Evolutionary conservation across 2,797 vertebrate species (phyloP).

Genomic region (Acanthornis magna): DNA sequence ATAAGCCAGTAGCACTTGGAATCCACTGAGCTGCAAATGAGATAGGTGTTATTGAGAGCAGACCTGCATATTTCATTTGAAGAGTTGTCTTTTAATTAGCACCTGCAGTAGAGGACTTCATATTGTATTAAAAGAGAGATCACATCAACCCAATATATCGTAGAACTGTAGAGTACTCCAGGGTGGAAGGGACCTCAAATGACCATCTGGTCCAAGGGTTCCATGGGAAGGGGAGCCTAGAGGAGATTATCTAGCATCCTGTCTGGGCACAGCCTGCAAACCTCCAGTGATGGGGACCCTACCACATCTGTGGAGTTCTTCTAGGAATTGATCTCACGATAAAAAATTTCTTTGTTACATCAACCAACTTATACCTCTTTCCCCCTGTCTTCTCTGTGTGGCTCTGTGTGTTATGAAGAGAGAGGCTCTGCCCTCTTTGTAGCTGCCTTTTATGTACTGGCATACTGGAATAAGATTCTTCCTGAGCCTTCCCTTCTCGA

Average conservation of each 20-base stretch:
- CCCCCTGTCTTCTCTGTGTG: background rate
- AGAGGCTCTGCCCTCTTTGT: background rate
- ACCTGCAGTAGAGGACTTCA: background rate
- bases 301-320: background rate
- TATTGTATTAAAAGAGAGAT: background rate
- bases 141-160: background rate
- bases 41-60: background rate
- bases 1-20: background rate
- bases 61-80: background rate
- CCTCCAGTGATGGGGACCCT: background rate
- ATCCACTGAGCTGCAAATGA: background rate
- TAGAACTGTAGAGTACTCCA: background rate
- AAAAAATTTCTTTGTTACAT: background rate
- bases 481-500: background rate
- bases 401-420: background rate
- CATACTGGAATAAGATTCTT: background rate
- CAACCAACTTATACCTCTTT: background rate
- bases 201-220: background rate
- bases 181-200: background rate
- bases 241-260: background rate
- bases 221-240: background rate
- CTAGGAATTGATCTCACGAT: background rate
- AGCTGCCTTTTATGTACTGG: background rate
- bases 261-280: background rate
- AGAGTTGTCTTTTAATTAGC: slow-evolving; percentile 4